Evolutionary conservation across 1,140 invertebrate species (phyloP), one percentile per base, ranked within the genome.

Genomic region (Magallana angulata): DNA sequence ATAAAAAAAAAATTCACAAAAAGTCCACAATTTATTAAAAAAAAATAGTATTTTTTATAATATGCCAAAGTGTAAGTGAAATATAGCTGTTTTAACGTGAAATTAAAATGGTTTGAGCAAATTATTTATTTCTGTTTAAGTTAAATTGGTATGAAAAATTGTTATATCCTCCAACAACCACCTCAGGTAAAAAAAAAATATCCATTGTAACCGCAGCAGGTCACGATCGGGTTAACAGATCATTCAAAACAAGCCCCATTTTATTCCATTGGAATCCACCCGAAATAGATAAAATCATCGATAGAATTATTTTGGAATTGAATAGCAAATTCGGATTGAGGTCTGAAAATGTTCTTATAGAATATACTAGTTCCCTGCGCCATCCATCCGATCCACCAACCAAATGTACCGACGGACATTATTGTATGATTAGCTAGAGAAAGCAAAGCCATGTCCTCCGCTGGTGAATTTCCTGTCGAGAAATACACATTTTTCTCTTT

Each of bases 361-460:
- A 92, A 93, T n/a, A 93, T 87, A 30, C 89, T 89, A 36, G 68
- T 87, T 3, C 94, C 94, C 59, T 90, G 89, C 36, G 92, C 91
- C 58, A 94, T 81, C 89, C 89, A 94, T 0, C 81, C 90, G 1
- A 91, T 86, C 92, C 92, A 93, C 93, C 93, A 94, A 11, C 93
- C 92, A 89, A 91, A 93, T n/a, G 91, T 90, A 9, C 93, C 93
- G 4, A 92, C 92, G 0, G 92, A 91, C 87, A 93, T 92, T 16
- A 94, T 92, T 0, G 89, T 88, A 87, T 94, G 92, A 64, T 94
- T 91, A 80, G 92, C 92, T 11, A 86, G 6, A 9, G 90, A 84
- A 8, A 93, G 82, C 14, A 92, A 30, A 9, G 90, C 91, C 82
- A 94, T 88, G 71, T 94, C 92, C 89, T 87, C 71, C 93, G 84